Evolutionary conservation across 2,113 vertebrate species (phyloP).

Genomic region (Lampris incognitus): DNA sequence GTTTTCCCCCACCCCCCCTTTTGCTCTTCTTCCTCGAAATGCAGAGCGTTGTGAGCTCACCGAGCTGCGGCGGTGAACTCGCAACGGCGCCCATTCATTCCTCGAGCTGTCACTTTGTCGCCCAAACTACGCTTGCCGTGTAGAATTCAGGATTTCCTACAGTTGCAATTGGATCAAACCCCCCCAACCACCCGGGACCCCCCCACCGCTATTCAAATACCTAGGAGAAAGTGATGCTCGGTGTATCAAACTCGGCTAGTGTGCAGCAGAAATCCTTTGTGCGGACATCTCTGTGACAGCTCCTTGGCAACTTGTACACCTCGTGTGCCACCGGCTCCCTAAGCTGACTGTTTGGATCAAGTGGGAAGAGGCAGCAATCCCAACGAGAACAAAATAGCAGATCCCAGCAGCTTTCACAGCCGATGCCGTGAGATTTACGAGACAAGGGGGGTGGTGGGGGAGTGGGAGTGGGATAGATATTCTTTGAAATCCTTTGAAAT

Average conservation of each 20-base stretch:
- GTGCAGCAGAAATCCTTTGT: slow-evolving; percentile 73
- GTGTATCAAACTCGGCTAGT: slow-evolving; percentile 75
- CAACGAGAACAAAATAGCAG: slow-evolving; percentile 81
- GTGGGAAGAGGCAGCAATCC: slow-evolving; percentile 78
- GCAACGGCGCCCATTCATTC: slow-evolving; percentile 52
- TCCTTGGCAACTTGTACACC: slow-evolving; percentile 77
- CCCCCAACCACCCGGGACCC: not conserved
- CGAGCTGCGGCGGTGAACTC: slow-evolving; percentile 37
- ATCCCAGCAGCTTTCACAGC: slow-evolving; percentile 77
- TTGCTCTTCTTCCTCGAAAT: no score
- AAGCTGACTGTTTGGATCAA: slow-evolving; percentile 80
- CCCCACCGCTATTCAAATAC: slow-evolving; percentile 67
- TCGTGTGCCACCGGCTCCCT: slow-evolving; percentile 74
- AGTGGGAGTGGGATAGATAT: slow-evolving; percentile 48
- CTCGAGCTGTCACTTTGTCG: slow-evolving; percentile 62
- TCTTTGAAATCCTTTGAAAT: slow-evolving; percentile 77
- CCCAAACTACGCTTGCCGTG: slow-evolving; percentile 49
- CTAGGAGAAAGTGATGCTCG: slow-evolving; percentile 58
- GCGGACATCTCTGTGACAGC: slow-evolving; percentile 78
- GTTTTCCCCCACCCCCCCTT: no score
- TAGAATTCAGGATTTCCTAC: slow-evolving; percentile 48
- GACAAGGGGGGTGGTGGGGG: slow-evolving; percentile 44
- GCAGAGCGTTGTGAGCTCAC: slow-evolving; percentile 41
- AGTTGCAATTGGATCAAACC: slow-evolving; percentile 64
- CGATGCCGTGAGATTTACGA: slow-evolving; percentile 78